phyloP scores from a whole-genome alignment of 1,140 invertebrate genomes.

The Papilio glaucus region DNA sequence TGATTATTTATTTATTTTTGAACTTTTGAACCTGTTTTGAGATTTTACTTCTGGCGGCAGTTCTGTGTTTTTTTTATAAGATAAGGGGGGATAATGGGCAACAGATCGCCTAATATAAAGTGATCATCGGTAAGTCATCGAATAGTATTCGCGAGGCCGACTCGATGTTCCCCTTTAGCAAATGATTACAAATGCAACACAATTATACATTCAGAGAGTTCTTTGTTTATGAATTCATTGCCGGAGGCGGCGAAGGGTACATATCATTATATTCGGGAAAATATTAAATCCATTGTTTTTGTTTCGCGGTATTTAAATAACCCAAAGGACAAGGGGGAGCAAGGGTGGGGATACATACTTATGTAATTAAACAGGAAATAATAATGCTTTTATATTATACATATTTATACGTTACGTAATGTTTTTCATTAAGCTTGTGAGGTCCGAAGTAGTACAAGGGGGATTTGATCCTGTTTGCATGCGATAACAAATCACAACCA shows the following conservation, averaged over 20 bases:
- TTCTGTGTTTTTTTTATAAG: no score
- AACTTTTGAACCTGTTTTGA: no score
- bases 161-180: constrained; percentile 50
- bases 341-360: neutral
- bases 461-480: no score
- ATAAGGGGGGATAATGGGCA: no score
- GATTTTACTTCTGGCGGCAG: no score
- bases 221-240: constrained; percentile 72
- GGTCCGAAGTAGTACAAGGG: no score
- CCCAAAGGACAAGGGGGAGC: constrained; percentile 13
- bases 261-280: constrained; percentile 63
- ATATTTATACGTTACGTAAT: neutral
- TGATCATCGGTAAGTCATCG: neutral
- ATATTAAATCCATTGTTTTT: constrained; percentile 67
- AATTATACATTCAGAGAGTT: constrained; percentile 71
- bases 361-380: constrained; percentile 10
- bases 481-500: neutral
- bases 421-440: no score
- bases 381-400: neutral
- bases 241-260: constrained; percentile 63
- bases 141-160: constrained; percentile 30
- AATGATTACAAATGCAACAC: constrained; percentile 61
- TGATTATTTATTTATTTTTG: no score
- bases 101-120: neutral
- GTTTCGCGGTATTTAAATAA: constrained; percentile 45